Percentiles rank a stretch among this genome's conserved stretches.
These are phyloP conservation scores for Platichthys stellatus DNA, from an alignment of 2,113 vertebrate genomes.

Conservation along the genomic window DNA sequence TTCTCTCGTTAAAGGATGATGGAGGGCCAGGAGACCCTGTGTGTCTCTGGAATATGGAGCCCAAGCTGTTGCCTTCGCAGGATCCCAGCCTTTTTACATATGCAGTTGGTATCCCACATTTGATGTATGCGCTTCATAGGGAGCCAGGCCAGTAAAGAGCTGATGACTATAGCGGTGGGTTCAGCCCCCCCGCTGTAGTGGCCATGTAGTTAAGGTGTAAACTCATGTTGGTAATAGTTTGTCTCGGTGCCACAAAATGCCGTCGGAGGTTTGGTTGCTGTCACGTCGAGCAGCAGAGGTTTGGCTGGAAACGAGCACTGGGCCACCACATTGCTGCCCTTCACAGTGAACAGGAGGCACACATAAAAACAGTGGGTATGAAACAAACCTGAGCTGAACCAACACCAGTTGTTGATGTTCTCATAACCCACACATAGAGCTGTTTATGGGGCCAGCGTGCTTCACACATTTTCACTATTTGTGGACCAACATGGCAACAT, in stretches of 20 bases:
- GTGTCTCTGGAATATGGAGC: slow-evolving; percentile 57
- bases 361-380: slow-evolving; percentile 16
- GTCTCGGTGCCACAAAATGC: slow-evolving; percentile 37
- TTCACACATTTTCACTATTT: slow-evolving; percentile 14
- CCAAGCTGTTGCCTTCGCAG: slow-evolving; percentile 49
- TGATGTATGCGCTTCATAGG: slow-evolving; percentile 41
- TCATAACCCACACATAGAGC: slow-evolving; percentile 29
- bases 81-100: slow-evolving; percentile 44
- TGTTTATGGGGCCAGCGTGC: not conserved
- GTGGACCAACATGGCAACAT: slow-evolving; percentile 31
- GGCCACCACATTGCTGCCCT: slow-evolving; percentile 3
- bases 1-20: slow-evolving; percentile 82
- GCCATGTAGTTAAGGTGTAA: slow-evolving; percentile 37
- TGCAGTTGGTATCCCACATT: slow-evolving; percentile 37
- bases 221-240: slow-evolving; percentile 42
- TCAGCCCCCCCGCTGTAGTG: slow-evolving; percentile 46
- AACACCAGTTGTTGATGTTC: slow-evolving; percentile 25
- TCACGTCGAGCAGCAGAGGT: not conserved
- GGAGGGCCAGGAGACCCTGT: slow-evolving; percentile 64
- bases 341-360: slow-evolving; percentile 17
- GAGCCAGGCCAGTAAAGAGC: slow-evolving; percentile 29
- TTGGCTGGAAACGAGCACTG: slow-evolving; percentile 15
- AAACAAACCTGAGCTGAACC: slow-evolving; percentile 24
- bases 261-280: slow-evolving; percentile 30
- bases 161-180: slow-evolving; percentile 30